phyloP scores from a whole-genome alignment of 1,140 invertebrate genomes.

The Sinonovacula constricta region DNA sequence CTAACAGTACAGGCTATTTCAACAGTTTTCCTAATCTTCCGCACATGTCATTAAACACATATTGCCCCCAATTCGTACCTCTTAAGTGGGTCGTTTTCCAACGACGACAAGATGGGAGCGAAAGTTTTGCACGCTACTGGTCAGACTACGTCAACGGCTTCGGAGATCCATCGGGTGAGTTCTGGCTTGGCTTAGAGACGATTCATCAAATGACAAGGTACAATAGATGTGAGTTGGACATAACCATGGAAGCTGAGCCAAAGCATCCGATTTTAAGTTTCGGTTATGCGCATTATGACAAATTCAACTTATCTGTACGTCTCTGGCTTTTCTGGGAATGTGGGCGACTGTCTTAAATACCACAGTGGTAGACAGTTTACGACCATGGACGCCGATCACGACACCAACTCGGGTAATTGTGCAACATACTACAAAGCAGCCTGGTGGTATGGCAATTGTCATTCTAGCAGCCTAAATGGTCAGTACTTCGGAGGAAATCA shows the following conservation, averaged over 20 bases:
- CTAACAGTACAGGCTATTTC: too few relatives aligned
- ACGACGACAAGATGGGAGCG: slow-evolving; percentile 85
- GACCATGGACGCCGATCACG: slow-evolving; percentile 80
- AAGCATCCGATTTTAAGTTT: too few relatives aligned
- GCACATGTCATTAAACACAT: too few relatives aligned
- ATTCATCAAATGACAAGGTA: slow-evolving; percentile 30
- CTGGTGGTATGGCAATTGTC: slow-evolving; percentile 84
- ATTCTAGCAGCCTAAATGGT: slow-evolving; percentile 82
- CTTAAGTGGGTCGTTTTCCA: slow-evolving; percentile 88
- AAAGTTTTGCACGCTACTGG: slow-evolving; percentile 94
- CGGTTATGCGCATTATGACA: too few relatives aligned
- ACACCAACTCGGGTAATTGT: slow-evolving; percentile 83
- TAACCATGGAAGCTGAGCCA: too few relatives aligned
- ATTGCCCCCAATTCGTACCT: too few relatives aligned
- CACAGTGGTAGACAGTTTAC: slow-evolving; percentile 81
- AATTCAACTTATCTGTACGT: too few relatives aligned
- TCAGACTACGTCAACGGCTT: slow-evolving; percentile 96
- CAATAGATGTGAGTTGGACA: too few relatives aligned
- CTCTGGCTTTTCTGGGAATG: slow-evolving; percentile 1
- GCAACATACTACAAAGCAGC: slow-evolving; percentile 80
- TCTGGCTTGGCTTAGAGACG: too few relatives aligned
- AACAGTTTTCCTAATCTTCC: too few relatives aligned
- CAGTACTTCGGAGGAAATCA: slow-evolving; percentile 76
- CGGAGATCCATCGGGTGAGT: slow-evolving; percentile 87
- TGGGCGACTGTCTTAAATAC: neutral